phyloP scores from a whole-genome alignment of 1,140 invertebrate genomes.

The Lepidotrigona ventralis region DNA sequence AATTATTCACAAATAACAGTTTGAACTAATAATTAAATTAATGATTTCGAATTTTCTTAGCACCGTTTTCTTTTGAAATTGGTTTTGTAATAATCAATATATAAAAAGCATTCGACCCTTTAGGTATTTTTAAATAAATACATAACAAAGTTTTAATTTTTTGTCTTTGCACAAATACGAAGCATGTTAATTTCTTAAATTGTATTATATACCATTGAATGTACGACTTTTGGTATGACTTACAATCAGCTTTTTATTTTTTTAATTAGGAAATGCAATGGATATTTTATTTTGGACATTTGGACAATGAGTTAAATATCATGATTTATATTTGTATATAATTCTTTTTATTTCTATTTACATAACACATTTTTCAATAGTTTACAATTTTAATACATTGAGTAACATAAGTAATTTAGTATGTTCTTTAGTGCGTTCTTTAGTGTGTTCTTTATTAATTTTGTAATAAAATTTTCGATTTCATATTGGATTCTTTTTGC shows the following conservation, averaged over 20 bases:
- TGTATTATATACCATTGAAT: not conserved
- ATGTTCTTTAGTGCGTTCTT: not conserved
- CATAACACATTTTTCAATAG: constrained; percentile 1
- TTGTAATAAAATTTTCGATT: not conserved
- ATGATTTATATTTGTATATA: not conserved
- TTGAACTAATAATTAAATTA: not conserved
- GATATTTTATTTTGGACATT: not conserved
- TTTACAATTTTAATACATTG: constrained; percentile 1
- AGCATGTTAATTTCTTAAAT: not conserved
- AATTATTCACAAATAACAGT: not conserved
- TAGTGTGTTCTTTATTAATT: not conserved
- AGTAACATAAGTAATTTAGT: constrained; percentile 4
- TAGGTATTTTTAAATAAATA: constrained; percentile 1
- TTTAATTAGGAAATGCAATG: not conserved
- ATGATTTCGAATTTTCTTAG: not conserved
- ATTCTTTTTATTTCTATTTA: not conserved
- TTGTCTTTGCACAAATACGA: constrained; percentile 28
- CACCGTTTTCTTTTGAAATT: not conserved
- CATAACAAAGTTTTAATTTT: constrained; percentile 1
- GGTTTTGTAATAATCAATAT: not conserved
- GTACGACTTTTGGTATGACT: constrained; percentile 9
- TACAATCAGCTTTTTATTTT: constrained; percentile 19
- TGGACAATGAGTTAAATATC: not conserved
- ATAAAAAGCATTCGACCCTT: not conserved
- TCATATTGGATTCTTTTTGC: not conserved